These are phyloP conservation scores for Phortica okadai DNA, from an alignment of 2,888 invertebrate genomes.

Conservation along the genomic window DNA sequence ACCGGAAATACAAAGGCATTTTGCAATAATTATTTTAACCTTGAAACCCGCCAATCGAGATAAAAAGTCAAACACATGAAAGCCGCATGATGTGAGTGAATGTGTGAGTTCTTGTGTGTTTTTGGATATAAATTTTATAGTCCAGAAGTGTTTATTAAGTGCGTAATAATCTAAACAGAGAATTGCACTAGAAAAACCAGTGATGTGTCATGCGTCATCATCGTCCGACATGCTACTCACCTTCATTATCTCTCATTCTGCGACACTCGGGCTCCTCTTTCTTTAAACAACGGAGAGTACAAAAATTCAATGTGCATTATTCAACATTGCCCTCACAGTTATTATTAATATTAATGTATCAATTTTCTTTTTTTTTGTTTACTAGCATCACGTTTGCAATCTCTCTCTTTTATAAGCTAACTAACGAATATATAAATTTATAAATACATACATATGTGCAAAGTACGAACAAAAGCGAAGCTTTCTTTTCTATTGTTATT, in stretches of 20 bases:
- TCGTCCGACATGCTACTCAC: not conserved
- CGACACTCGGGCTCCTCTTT: slow-evolving; percentile 8
- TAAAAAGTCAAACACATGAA: slow-evolving; percentile 13
- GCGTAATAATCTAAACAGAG: not conserved
- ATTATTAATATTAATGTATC: not conserved
- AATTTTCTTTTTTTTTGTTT: slow-evolving; percentile 28
- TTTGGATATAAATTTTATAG: slow-evolving; percentile 11
- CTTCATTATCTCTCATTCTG: not conserved
- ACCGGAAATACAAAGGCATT: slow-evolving; percentile 52
- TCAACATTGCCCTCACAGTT: slow-evolving; percentile 17
- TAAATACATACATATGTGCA: not conserved
- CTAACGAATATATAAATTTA: slow-evolving; percentile 39
- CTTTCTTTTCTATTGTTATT: not conserved
- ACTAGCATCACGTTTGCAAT: slow-evolving; percentile 34
- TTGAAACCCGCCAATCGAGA: slow-evolving; percentile 43
- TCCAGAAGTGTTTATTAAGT: slow-evolving; percentile 1
- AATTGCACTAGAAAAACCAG: not conserved
- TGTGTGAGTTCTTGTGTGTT: not conserved
- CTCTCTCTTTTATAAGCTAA: slow-evolving; percentile 12
- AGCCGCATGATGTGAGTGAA: slow-evolving; percentile 2
- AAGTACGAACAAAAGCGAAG: slow-evolving; percentile 9
- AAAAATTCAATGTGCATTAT: slow-evolving; percentile 51
- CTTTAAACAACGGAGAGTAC: slow-evolving; percentile 49
- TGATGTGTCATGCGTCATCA: not conserved
- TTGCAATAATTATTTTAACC: slow-evolving; percentile 53